These are phyloP conservation scores for Galerucella nymphaeae DNA, from an alignment of 2,888 invertebrate genomes.

Conservation along the genomic window DNA sequence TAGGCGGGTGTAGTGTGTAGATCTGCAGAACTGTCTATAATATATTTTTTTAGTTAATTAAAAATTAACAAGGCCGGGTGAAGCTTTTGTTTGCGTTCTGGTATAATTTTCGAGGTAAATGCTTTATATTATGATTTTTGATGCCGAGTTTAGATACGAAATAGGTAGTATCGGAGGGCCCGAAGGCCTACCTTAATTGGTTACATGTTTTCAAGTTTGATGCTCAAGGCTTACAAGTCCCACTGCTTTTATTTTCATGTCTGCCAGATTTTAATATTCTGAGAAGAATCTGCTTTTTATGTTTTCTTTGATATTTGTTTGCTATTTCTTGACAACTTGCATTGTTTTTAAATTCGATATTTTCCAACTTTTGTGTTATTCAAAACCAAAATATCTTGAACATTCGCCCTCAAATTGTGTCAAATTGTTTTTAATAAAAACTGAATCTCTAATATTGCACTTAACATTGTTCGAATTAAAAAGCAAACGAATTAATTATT, in stretches of 20 bases:
- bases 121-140: conserved; percentile 1
- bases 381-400: background rate
- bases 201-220: conserved; percentile 61
- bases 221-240: conserved; percentile 56
- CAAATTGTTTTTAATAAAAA: too few relatives aligned
- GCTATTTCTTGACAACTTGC: conserved; percentile 8
- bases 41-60: conserved; percentile 3
- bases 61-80: background rate
- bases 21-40: too few relatives aligned
- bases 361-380: background rate
- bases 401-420: too few relatives aligned
- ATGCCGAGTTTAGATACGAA: conserved; percentile 37
- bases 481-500: background rate
- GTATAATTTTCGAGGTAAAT: conserved; percentile 6
- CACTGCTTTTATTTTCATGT: conserved; percentile 48
- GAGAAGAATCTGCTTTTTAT: conserved; percentile 12
- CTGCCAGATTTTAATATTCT: conserved; percentile 32
- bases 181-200: conserved; percentile 58
- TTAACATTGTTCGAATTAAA: too few relatives aligned
- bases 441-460: too few relatives aligned
- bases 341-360: conserved; percentile 2
- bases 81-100: background rate
- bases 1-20: background rate
- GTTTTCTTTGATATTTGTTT: conserved; percentile 8
- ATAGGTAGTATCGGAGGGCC: conserved; percentile 52